Evolutionary conservation across 1,140 invertebrate species (phyloP).

Genomic region (Magallana gigas): DNA sequence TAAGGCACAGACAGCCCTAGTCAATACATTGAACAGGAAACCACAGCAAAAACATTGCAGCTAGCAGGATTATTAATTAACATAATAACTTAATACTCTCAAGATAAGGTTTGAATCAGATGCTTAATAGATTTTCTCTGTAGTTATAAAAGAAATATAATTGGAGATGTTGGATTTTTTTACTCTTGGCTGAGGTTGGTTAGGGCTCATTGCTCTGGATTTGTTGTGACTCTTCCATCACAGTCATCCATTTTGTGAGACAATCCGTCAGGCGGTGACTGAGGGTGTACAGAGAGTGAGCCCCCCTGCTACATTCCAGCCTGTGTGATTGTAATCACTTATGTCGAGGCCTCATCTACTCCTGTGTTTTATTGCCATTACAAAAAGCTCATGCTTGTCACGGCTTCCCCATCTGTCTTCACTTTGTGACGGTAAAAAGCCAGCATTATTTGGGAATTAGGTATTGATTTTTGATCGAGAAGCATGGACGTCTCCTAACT

Average conservation of each 20-base stretch:
- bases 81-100: no score
- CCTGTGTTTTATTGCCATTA: background rate
- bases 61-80: no score
- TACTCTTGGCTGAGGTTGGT: background rate
- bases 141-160: no score
- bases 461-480: constrained; percentile 29
- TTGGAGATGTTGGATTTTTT: background rate
- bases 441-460: background rate
- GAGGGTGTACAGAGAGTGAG: background rate
- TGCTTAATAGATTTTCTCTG: no score
- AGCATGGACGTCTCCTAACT: background rate
- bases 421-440: constrained; percentile 10
- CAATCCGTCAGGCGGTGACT: background rate
- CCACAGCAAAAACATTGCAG: no score
- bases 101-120: no score
- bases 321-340: constrained; percentile 30
- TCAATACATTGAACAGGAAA: no score
- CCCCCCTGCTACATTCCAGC: background rate
- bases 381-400: constrained; percentile 23
- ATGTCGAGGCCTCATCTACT: background rate
- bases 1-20: background rate
- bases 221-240: background rate
- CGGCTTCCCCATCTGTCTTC: constrained; percentile 3
- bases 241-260: background rate
- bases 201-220: background rate